Evolutionary conservation across 1,140 invertebrate genomes (phyloP).

Genomic region (Drosophila serrata): DNA sequence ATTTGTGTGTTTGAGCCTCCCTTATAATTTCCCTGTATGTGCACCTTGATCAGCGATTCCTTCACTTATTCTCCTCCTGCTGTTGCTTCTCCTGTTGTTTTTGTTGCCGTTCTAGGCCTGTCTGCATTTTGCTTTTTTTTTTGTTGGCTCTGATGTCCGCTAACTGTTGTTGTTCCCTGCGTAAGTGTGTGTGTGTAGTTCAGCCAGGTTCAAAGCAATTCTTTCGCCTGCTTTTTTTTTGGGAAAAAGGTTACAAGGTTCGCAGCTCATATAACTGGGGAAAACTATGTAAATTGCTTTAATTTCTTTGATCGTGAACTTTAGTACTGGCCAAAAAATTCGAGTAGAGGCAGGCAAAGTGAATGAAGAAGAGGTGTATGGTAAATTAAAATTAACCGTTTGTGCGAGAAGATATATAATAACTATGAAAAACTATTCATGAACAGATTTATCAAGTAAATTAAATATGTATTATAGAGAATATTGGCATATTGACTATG

Average conservation of each 20-base stretch:
- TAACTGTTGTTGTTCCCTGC: slow-evolving; percentile 62
- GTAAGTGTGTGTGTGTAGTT: slow-evolving; percentile 51
- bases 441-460: too few relatives aligned
- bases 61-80: slow-evolving; percentile 35
- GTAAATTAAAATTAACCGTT: not conserved
- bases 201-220: slow-evolving; percentile 76
- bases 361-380: not conserved
- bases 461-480: too few relatives aligned
- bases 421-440: not conserved
- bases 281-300: slow-evolving; percentile 40
- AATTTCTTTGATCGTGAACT: slow-evolving; percentile 50
- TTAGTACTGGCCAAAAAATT: slow-evolving; percentile 17
- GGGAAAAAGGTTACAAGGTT: slow-evolving; percentile 41
- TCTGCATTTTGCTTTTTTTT: slow-evolving; percentile 46
- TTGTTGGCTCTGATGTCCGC: slow-evolving; percentile 47
- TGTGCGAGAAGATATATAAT: not conserved
- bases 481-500: too few relatives aligned
- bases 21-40: slow-evolving; percentile 66
- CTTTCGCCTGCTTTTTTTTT: slow-evolving; percentile 28
- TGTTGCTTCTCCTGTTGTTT: slow-evolving; percentile 33
- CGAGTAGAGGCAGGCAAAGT: not conserved
- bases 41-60: slow-evolving; percentile 66
- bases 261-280: slow-evolving; percentile 27
- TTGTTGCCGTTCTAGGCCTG: slow-evolving; percentile 65
- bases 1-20: slow-evolving; percentile 66